Percentiles rank a stretch among this genome's conserved stretches.
These are phyloP conservation scores for Aulostomus chinensis DNA, from an alignment of 2,797 vertebrate genomes.

Conservation along the genomic window DNA sequence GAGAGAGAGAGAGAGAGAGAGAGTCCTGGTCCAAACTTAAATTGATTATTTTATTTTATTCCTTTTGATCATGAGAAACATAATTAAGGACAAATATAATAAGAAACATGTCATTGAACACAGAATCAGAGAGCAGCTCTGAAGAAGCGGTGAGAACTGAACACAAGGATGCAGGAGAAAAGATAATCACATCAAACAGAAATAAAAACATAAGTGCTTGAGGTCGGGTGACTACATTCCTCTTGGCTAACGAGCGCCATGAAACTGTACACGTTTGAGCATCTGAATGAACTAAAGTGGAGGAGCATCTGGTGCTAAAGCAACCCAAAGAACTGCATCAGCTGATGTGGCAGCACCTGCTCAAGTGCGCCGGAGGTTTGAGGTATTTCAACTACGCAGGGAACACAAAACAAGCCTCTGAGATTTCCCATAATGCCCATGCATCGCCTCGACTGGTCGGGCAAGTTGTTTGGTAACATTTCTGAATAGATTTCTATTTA, in stretches of 20 bases:
- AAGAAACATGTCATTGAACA: slow-evolving; percentile 17
- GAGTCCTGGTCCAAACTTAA: slow-evolving; percentile 1
- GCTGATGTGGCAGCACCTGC: no score
- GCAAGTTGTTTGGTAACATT: slow-evolving; percentile 4
- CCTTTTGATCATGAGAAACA: slow-evolving; percentile 54
- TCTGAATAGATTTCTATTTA: slow-evolving; percentile 32
- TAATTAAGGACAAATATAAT: slow-evolving; percentile 32
- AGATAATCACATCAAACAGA: slow-evolving; percentile 6
- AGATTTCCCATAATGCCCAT: slow-evolving; percentile 39
- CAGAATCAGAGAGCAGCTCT: background rate
- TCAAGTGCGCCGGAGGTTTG: slow-evolving; percentile 18
- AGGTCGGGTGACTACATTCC: slow-evolving; percentile 28
- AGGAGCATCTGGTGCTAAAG: no score
- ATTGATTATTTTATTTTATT: slow-evolving; percentile 20
- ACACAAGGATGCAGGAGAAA: no score
- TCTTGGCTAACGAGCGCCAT: background rate
- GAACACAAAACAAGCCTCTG: slow-evolving; percentile 1
- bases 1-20: background rate
- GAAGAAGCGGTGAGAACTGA: background rate
- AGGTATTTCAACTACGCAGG: slow-evolving; percentile 38
- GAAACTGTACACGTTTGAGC: no score
- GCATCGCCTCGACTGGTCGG: background rate
- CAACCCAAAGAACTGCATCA: no score
- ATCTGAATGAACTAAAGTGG: no score
- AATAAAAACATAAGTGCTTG: slow-evolving; percentile 14